These are phyloP conservation scores for Chrysocyon brachyurus DNA, from an alignment of 2,797 vertebrate species.

Conservation along the genomic window DNA sequence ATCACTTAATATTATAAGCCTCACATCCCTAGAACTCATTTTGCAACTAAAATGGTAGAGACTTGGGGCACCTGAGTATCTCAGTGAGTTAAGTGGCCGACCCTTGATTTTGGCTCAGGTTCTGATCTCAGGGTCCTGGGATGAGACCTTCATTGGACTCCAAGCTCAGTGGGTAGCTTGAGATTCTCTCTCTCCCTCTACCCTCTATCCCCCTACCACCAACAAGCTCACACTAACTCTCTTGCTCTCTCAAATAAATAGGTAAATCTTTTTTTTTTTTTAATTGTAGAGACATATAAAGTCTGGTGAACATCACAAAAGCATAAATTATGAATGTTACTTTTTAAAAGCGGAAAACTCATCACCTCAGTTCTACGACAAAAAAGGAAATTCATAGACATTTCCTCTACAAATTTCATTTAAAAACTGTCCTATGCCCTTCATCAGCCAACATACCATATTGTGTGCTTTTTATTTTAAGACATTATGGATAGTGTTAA, in stretches of 20 bases:
- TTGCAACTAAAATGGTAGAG: slow-evolving; percentile 20
- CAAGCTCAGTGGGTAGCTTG: background rate
- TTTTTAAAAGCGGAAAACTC: slow-evolving; percentile 46
- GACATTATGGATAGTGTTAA: background rate
- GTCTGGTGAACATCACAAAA: slow-evolving; percentile 10
- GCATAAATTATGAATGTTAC: background rate
- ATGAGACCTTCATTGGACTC: background rate
- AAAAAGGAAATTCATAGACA: slow-evolving; percentile 24
- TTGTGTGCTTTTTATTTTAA: background rate
- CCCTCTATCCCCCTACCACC: background rate
- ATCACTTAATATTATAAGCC: slow-evolving; percentile 28
- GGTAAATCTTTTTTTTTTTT: background rate
- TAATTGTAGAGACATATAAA: background rate
- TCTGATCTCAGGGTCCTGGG: background rate
- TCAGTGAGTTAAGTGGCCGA: background rate
- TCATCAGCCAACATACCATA: slow-evolving; percentile 4
- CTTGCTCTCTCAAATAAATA: background rate
- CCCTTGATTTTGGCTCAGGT: background rate
- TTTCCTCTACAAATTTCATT: slow-evolving; percentile 45
- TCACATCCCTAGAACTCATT: background rate
- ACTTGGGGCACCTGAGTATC: background rate
- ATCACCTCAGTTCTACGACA: background rate
- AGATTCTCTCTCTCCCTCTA: background rate
- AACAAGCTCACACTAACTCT: background rate
- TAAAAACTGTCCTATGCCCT: background rate